Evolutionary conservation across 2,888 invertebrate species (phyloP).

Genomic region (Dione juno): DNA sequence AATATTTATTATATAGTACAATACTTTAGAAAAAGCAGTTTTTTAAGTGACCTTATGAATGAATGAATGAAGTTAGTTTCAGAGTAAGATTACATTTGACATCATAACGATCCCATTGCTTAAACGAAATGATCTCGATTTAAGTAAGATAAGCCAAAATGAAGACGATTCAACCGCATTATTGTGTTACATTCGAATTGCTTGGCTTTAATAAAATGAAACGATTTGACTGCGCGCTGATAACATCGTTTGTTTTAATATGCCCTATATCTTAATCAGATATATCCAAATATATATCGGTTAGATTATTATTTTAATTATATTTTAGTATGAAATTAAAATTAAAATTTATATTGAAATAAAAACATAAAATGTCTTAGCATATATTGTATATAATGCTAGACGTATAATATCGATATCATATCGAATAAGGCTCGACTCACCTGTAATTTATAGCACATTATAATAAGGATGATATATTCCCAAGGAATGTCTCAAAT

Average conservation of each 20-base stretch:
- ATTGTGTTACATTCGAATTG: constrained; percentile 37
- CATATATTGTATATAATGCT: constrained; percentile 11
- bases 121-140: constrained; percentile 46
- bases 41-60: constrained; percentile 2
- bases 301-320: neutral
- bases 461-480: constrained; percentile 25
- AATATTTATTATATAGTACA: neutral
- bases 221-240: constrained; percentile 24
- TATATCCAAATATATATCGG: neutral
- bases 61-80: constrained; percentile 25
- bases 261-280: constrained; percentile 1
- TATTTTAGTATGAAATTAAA: too few species aligned
- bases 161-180: constrained; percentile 40
- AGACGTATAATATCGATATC: constrained; percentile 19
- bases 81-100: constrained; percentile 42
- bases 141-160: constrained; percentile 46
- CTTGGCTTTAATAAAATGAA: constrained; percentile 36
- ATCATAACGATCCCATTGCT: constrained; percentile 45
- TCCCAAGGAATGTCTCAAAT: constrained; percentile 21
- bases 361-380: neutral
- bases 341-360: too few species aligned
- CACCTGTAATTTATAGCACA: constrained; percentile 23
- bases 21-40: neutral
- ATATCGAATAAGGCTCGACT: neutral
- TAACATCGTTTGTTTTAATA: constrained; percentile 4